A percentile compares a stretch with the other conserved stretches of the same genome.
These are phyloP conservation scores for Agriotes lineatus DNA, from an alignment of 2,888 invertebrate species.

Conservation along the genomic window DNA sequence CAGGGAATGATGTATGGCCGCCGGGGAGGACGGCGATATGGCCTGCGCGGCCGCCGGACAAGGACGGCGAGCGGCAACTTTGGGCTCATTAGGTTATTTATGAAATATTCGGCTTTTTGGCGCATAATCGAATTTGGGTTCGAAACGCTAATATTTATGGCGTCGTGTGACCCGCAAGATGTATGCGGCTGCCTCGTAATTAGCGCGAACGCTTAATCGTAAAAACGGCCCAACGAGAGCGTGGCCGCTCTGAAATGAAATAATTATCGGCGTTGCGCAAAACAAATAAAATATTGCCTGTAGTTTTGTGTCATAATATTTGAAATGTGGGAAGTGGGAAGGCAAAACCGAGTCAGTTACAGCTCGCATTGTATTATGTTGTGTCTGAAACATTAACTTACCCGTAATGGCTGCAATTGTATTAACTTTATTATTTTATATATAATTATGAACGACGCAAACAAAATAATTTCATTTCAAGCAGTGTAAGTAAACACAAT, in stretches of 20 bases:
- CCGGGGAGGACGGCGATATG: neutral
- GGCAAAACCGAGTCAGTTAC: slow-evolving; percentile 14
- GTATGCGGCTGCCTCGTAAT: neutral
- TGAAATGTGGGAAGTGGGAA: slow-evolving; percentile 28
- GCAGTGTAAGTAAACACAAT: slow-evolving; percentile 61
- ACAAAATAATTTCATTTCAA: slow-evolving; percentile 55
- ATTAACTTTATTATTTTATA: slow-evolving; percentile 34
- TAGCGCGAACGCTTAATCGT: slow-evolving; percentile 5
- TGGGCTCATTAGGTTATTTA: slow-evolving; percentile 29
- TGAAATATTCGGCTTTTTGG: slow-evolving; percentile 12
- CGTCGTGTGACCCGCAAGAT: neutral
- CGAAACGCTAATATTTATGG: neutral
- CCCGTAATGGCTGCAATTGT: slow-evolving; percentile 30
- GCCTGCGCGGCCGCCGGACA: neutral
- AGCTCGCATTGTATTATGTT: slow-evolving; percentile 26
- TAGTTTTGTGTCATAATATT: slow-evolving; percentile 22
- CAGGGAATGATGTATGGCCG: slow-evolving; percentile 47
- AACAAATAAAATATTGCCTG: slow-evolving; percentile 10
- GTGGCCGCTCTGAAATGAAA: slow-evolving; percentile 10
- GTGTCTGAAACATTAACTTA: slow-evolving; percentile 30
- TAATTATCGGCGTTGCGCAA: slow-evolving; percentile 15
- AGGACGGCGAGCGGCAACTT: slow-evolving; percentile 6
- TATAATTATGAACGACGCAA: slow-evolving; percentile 34
- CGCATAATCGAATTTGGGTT: slow-evolving; percentile 17
- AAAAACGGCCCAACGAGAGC: slow-evolving; percentile 1